Base-by-base conservation (phyloP, 2,113 vertebrate genomes). In the Campylomormyrus tamandua region DNA sequence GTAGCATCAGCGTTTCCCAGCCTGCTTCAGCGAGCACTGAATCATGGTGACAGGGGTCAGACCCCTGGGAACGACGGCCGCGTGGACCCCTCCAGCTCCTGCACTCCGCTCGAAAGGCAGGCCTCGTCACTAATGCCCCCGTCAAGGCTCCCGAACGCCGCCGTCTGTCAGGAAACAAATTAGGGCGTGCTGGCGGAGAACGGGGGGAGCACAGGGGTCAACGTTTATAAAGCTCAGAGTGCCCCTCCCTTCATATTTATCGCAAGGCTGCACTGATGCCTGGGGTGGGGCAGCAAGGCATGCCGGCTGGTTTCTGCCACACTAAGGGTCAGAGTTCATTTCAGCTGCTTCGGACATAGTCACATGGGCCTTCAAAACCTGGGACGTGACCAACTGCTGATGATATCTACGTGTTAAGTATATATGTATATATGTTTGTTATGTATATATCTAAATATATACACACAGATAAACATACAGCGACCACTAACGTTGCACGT, bases 91-190 rank as follows among this genome's bases (percentile, higher is more conserved):
- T 52, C 48, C n/a, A 52, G 85, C 85, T 53, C 58, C 10, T 3
- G 24, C 42, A 10, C 58, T 74, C n/a, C 19, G 35, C 45, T 49
- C 62, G 42, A 88, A 49, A 88, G 87, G 87, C 21, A 88, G 42
- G 24, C 39, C 19, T 7, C 53, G 21, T 88, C 62, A 74, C 45
- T 46, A 88, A 46, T 70, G 35, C 52, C 39, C 35, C 39, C 53
- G 42, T 45, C 49, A 52, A 35, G 27, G 49, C 46, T 87, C 45
- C 21, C 24, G n/a, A n/a, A 58, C 19, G 39, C 49, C 42, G 35
- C 10, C 35, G 42, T 66, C 90, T 90, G 88, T 91, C 85, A 89
- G 58, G 62, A 90, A 90, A 90, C 88, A 91, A 91, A 93, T 90
- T 62, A 92, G 45, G 27, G 77, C 58, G 90, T 92, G 70, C 92